Evolutionary conservation across 2,888 invertebrate species (phyloP).

Genomic region (Sinelater perroti): DNA sequence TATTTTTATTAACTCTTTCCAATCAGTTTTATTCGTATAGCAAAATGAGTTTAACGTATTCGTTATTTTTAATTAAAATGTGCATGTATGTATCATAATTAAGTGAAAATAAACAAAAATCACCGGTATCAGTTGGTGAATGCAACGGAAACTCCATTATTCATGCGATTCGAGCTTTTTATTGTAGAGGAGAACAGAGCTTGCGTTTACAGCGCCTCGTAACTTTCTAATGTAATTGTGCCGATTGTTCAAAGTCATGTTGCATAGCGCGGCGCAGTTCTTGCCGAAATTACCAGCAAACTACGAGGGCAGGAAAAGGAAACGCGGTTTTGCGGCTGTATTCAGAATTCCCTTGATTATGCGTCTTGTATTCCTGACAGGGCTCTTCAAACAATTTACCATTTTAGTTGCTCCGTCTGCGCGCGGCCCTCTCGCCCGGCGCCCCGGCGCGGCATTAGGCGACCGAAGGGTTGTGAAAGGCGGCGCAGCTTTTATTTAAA

Average conservation of each 20-base stretch:
- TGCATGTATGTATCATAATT: no score
- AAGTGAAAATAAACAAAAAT: no score
- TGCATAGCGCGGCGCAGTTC: slow-evolving; percentile 32
- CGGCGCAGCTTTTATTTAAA: slow-evolving; percentile 35
- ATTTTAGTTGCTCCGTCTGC: slow-evolving; percentile 31
- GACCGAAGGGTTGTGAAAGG: slow-evolving; percentile 35
- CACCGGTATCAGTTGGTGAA: no score
- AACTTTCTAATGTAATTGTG: slow-evolving; percentile 22
- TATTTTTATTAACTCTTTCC: no score
- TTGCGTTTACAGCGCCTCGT: no score
- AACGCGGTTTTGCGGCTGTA: slow-evolving; percentile 40
- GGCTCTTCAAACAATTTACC: slow-evolving; percentile 36
- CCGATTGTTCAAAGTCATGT: slow-evolving; percentile 34
- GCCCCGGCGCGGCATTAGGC: slow-evolving; percentile 28
- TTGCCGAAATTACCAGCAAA: slow-evolving; percentile 28
- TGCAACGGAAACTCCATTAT: no score
- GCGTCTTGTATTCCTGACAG: slow-evolving; percentile 35
- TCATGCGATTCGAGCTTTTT: no score
- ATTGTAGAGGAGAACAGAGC: no score
- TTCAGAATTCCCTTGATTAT: slow-evolving; percentile 42
- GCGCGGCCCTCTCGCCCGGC: slow-evolving; percentile 14
- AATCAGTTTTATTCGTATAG: no score
- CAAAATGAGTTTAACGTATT: no score
- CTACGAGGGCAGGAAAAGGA: slow-evolving; percentile 41
- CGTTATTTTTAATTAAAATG: no score